Evolutionary conservation across 2,888 invertebrate genomes (phyloP), one percentile per base, ranked within the genome.

Genomic region (Lomographa bimaculata): DNA sequence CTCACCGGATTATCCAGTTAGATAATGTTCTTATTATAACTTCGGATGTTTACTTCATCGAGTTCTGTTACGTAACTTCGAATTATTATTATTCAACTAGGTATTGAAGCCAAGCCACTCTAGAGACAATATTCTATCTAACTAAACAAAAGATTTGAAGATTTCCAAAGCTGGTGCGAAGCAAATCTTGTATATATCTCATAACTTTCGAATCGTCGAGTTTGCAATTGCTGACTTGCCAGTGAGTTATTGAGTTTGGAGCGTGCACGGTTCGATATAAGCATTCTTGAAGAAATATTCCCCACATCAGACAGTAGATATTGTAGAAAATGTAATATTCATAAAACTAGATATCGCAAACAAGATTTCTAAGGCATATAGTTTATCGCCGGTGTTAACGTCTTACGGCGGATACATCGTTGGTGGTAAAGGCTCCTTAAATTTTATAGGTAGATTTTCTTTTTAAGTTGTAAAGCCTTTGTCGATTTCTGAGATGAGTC

Each of bases 191-290:
- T 55, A 56, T 48, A 45, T 53, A 57, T 59, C 55, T 60, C 63
- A 57, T 58, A 63, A 61, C 54, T 64, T 64, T 37, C 36, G 50
- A 57, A 61, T 61, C 46, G 54, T 46, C 34, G 51, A 53, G 53
- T 53, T 50, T 51, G 52, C 61, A 46, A 63, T 61, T 56, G 53
- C 60, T 57, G 54, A 53, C 52, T 54, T 49, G 46, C 45, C 38
- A 52, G 14, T 60, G 56, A 60, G 53, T 60, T 66, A 65, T 65
- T 53, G 65, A 57, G 38, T 48, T 61, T 53, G 46, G 43, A 41
- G 49, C 50, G 46, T 37, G 47, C 46, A 50, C 49, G 47, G 41
- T 54, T 46, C 47, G 50, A 50, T 56, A 37, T 46, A 34, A 44
- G 25, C 28, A 40, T 57, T 56, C 44, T 53, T 50, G 34, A 24